These are phyloP conservation scores for Neoascia interrupta DNA, from an alignment of 2,888 invertebrate genomes.

Conservation along the genomic window DNA sequence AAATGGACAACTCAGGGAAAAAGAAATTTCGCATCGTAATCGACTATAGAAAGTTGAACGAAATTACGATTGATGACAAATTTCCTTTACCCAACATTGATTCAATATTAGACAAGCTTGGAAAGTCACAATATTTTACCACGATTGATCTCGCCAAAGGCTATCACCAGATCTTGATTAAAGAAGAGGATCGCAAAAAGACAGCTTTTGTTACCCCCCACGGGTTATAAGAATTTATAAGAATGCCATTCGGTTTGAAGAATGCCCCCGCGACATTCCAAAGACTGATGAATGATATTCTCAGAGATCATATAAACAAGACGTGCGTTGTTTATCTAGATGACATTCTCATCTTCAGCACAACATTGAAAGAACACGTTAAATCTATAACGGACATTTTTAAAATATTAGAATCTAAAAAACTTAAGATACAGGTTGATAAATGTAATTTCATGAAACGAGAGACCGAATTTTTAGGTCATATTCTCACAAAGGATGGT, in stretches of 20 bases:
- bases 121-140: conserved; percentile 8
- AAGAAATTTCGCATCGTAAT: conserved; percentile 36
- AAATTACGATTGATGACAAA: not conserved
- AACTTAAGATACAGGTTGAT: conserved; percentile 15
- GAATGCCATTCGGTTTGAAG: conserved; percentile 39
- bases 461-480: conserved; percentile 58
- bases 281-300: conserved; percentile 24
- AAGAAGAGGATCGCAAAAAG: conserved; percentile 5
- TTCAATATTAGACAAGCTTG: conserved; percentile 7
- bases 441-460: conserved; percentile 71
- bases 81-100: conserved; percentile 21
- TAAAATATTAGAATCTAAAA: not conserved
- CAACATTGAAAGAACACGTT: not conserved
- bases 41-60: conserved; percentile 10
- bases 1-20: conserved; percentile 27
- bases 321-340: conserved; percentile 4
- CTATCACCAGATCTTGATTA: conserved; percentile 3
- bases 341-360: not conserved
- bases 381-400: not conserved
- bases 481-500: conserved; percentile 70
- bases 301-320: conserved; percentile 2
- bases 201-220: conserved; percentile 27
- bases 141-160: conserved; percentile 1
- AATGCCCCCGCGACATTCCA: conserved; percentile 28
- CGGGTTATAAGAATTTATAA: conserved; percentile 31